Base-by-base conservation (phyloP, 2,888 invertebrate species). In the Endotricha flammealis region DNA sequence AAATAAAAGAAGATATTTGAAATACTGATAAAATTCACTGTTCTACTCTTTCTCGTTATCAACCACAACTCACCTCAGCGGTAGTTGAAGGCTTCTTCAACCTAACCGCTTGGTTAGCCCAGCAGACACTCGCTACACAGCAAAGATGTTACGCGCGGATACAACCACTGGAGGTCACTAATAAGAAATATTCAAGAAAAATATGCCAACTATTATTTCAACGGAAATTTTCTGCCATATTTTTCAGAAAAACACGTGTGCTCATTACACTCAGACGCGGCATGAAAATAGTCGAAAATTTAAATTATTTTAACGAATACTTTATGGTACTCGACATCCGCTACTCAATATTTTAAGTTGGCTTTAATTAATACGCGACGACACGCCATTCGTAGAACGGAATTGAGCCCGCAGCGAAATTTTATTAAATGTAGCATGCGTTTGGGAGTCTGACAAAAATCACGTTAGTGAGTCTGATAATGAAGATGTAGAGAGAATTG, bases 361-460 rank as follows among this genome's bases (percentile, higher is more conserved):
- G 39, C 63, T 56, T 73, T 78, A 80, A 79, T 81, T 81, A 81
- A 79, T 75, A 67, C 58, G 56, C 56, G 52, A 61, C 61, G 67
- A 68, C 72, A 71, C 62, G 60, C 58, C 56, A 67, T 71, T 71
- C 70, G 68, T 50, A n/a, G n/a, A n/a, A n/a, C 52, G 59, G 63
- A 72, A 72, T 73, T 66, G 71, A 65, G 65, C 65, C 57, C 46
- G 43, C 42, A 58, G 62, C 51, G 56, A 59, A 62, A 70, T 74
- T 77, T 73, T 71, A 73, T 73, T 74, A 64, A 79, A 77, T 72
- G 63, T 72, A 62, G 62, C 70, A 70, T 73, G 61, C 67, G 63
- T 77, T 75, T 58, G 65, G 68, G 71, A 64, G 65, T 58, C 65
- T 72, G 69, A 76, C 70, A 75, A 80, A 78, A 81, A 80, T 80